phyloP scores from a whole-genome alignment of 92 coral and sea anemone species.

The Zoanthus gigantus region DNA sequence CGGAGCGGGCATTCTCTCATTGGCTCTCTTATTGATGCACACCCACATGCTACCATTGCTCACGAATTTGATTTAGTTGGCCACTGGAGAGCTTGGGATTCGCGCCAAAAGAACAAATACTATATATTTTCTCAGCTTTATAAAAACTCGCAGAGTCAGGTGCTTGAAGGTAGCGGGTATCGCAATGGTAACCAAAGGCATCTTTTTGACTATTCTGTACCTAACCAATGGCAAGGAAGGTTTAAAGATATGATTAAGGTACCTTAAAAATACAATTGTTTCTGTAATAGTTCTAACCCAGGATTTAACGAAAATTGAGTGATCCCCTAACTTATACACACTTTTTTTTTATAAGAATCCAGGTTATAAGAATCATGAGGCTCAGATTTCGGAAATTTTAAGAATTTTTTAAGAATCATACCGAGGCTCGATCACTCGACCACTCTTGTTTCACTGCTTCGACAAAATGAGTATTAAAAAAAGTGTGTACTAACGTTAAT shows the following conservation, averaged over 20 bases:
- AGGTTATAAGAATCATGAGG: no score
- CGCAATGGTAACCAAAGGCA: conserved; percentile 52
- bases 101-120: conserved; percentile 78
- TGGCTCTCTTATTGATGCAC: conserved; percentile 96
- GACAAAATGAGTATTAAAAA: no score
- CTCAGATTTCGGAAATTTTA: no score
- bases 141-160: conserved; percentile 74
- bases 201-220: conserved; percentile 74
- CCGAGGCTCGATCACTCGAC: no score
- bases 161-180: conserved; percentile 55
- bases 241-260: conserved; percentile 75
- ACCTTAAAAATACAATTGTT: background rate
- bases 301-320: no score
- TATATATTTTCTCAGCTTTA: conserved; percentile 88
- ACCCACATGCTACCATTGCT: conserved; percentile 90
- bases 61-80: conserved; percentile 88
- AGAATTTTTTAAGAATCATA: no score
- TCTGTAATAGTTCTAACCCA: background rate
- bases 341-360: no score
- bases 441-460: no score
- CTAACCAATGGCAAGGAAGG: conserved; percentile 94
- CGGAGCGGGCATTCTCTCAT: conserved; percentile 96
- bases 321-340: no score
- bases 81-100: conserved; percentile 83
- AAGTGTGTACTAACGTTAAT: no score